Base-by-base conservation (phyloP, 2,797 vertebrate genomes). In the Myotis vivesi region DNA sequence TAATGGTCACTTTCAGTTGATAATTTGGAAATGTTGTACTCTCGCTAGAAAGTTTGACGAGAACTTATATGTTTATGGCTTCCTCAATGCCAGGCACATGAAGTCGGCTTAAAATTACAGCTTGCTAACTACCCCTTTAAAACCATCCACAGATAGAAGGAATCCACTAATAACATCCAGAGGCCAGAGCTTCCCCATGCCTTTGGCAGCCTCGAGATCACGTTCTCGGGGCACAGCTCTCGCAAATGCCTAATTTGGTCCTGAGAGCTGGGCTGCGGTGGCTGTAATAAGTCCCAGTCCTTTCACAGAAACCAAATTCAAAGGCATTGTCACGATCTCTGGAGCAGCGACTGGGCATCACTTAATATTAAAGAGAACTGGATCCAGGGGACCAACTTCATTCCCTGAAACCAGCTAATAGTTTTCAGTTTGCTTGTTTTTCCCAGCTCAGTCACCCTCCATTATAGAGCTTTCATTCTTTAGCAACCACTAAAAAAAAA, bases 271-370 rank as follows among this genome's bases (percentile, higher is more conserved):
- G 28, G 46, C 73, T 94, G 92, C 75, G 81, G 87, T 93, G 81
- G 57, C 20, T 80, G 96, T 96, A 95, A 72, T 93, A 92, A 89
- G 17, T 88, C 76, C 87, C 84, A 94, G 84, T 77, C 80, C 86
- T 84, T 69, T 89, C 64, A 79, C 46, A 90, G 81, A 97, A 97
- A 95, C 90, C 53, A 90, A 89, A 92, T 75, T 94, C 79, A 94
- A 95, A 96, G 95, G 80, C 68, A 94, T 95, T 95, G 91, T 97
- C 91, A 90, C 8, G 64, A 90, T 95, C 91, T 93, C 82, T 96
- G 69, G 77, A 89, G 66, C 80, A 86, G 62, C 62, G 91, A 91
- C 38, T 46, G 46, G 95, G 62, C 87, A 80, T 82, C 57, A 76
- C 89, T 94, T 91, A 94, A 64, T 89, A 92, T 80, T 95, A 83